Percentiles rank a stretch among this genome's conserved stretches.
Conservation (phyloP, 2,888 invertebrate genomes). For the Drosophila nr. perissopoda region DNA sequence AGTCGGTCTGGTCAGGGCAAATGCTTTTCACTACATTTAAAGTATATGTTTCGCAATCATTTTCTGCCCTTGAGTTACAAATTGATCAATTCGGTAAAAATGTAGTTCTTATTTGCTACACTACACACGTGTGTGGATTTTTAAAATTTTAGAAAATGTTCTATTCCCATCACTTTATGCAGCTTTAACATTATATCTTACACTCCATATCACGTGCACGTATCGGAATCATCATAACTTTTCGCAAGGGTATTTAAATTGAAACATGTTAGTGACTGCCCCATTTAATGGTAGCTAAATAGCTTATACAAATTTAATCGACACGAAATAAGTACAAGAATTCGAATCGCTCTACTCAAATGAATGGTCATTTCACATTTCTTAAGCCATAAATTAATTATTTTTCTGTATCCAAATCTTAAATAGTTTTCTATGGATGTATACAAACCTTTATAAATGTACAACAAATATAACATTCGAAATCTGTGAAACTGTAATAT, state of each 20-base stretch:
- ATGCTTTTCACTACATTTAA: background rate
- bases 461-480: slow-evolving; percentile 28
- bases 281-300: slow-evolving; percentile 48
- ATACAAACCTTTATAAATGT: slow-evolving; percentile 31
- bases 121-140: background rate
- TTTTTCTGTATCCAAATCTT: slow-evolving; percentile 14
- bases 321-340: slow-evolving; percentile 20
- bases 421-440: slow-evolving; percentile 41
- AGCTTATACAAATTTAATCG: slow-evolving; percentile 6
- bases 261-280: slow-evolving; percentile 42
- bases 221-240: background rate
- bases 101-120: background rate
- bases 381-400: background rate
- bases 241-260: slow-evolving; percentile 17
- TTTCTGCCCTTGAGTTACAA: background rate
- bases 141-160: background rate
- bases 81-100: background rate
- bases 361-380: slow-evolving; percentile 3
- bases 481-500: slow-evolving; percentile 6
- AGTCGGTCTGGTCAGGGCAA: background rate
- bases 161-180: background rate
- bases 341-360: background rate
- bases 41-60: background rate
- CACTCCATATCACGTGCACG: background rate
- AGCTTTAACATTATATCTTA: background rate